These are phyloP conservation scores for Protaetia brevitarsis DNA, from an alignment of 1,140 invertebrate species.

Conservation along the genomic window DNA sequence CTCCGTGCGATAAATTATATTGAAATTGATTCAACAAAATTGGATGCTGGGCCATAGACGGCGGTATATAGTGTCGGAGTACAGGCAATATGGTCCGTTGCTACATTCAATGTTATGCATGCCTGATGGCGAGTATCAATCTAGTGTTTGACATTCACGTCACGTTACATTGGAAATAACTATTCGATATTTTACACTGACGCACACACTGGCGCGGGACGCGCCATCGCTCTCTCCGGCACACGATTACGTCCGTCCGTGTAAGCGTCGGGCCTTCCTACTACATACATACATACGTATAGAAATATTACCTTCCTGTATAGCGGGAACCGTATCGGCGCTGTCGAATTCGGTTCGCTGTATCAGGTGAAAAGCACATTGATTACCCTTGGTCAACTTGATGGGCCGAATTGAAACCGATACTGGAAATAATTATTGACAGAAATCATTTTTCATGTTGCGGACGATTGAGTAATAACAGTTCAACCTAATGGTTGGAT, in stretches of 20 bases:
- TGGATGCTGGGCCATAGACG: slow-evolving; percentile 29
- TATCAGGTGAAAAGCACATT: neutral
- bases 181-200: slow-evolving; percentile 33
- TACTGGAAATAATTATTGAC: neutral
- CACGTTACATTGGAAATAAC: slow-evolving; percentile 32
- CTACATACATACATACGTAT: too few species aligned
- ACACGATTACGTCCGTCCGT: too few species aligned
- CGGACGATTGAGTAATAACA: too few species aligned
- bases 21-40: slow-evolving; percentile 34
- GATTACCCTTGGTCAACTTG: neutral
- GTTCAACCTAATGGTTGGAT: too few species aligned
- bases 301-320: neutral
- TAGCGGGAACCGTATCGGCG: neutral
- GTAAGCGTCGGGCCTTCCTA: too few species aligned
- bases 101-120: slow-evolving; percentile 34
- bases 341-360: neutral
- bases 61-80: neutral
- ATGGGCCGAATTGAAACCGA: neutral
- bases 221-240: too few species aligned
- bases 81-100: slow-evolving; percentile 17
- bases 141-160: slow-evolving; percentile 34
- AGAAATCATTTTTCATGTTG: too few species aligned
- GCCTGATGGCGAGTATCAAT: slow-evolving; percentile 31
- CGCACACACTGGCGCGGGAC: neutral
- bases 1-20: slow-evolving; percentile 26